phyloP scores from a whole-genome alignment of 1,140 invertebrate species.

The Aplysia californica region DNA sequence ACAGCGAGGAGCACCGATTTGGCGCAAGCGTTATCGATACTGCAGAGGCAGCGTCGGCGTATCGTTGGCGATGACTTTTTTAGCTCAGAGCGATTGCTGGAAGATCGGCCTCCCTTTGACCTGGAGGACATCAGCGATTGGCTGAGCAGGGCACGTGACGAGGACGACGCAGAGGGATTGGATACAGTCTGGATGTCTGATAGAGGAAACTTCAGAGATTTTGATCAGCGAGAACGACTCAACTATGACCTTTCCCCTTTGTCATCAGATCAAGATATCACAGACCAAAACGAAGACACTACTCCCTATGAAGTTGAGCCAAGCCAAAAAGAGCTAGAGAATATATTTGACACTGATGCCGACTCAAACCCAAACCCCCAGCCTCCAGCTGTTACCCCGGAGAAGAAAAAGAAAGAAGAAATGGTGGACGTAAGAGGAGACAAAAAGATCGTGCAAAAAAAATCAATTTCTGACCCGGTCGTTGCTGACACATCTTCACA shows the following conservation, averaged over 20 bases:
- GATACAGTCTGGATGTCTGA: neutral
- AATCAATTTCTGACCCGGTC: neutral
- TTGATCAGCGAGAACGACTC: too few relatives aligned
- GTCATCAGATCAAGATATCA: neutral
- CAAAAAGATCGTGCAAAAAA: conserved; percentile 16
- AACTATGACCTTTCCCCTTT: neutral
- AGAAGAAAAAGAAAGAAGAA: conserved; percentile 22
- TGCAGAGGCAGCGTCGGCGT: conserved; percentile 30
- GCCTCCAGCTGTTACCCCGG: neutral
- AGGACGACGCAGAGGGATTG: neutral
- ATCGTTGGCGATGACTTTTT: conserved; percentile 11
- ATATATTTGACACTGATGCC: conserved; percentile 12
- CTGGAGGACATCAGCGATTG: conserved; percentile 27
- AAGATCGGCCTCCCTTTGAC: neutral
- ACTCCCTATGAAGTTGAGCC: too few relatives aligned
- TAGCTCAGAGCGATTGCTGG: neutral
- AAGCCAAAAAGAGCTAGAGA: neutral
- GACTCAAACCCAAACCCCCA: neutral
- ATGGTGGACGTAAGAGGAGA: conserved; percentile 15
- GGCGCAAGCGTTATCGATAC: conserved; percentile 25
- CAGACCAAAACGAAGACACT: neutral
- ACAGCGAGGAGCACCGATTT: conserved; percentile 21
- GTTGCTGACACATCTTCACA: too few relatives aligned
- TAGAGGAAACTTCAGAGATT: neutral
- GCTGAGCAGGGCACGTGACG: neutral